These are phyloP conservation scores for Scaptomyza parva DNA, from an alignment of 2,888 invertebrate species.

Conservation along the genomic window DNA sequence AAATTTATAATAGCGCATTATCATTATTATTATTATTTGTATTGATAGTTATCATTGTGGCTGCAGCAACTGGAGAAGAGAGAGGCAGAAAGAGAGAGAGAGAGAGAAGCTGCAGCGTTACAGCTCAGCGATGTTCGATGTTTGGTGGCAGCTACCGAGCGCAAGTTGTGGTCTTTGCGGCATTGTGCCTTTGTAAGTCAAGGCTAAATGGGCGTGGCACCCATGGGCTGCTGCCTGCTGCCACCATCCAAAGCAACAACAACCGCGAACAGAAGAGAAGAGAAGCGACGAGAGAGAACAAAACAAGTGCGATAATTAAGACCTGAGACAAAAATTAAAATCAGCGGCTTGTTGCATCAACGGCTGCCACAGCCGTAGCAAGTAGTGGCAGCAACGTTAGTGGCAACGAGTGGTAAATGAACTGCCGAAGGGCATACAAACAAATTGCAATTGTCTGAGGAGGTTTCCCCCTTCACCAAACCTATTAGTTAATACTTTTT, in stretches of 20 bases:
- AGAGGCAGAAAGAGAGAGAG: not conserved
- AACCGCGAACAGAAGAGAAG: not conserved
- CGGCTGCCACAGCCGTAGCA: too few species aligned
- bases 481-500: not conserved
- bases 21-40: slow-evolving; percentile 38
- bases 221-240: slow-evolving; percentile 28
- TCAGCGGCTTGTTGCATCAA: slow-evolving; percentile 33
- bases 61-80: slow-evolving; percentile 23
- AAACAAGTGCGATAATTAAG: slow-evolving; percentile 48
- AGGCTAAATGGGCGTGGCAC: slow-evolving; percentile 57
- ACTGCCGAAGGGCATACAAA: slow-evolving; percentile 27
- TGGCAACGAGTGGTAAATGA: slow-evolving; percentile 1
- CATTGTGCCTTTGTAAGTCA: slow-evolving; percentile 68
- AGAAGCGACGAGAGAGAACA: slow-evolving; percentile 7
- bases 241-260: slow-evolving; percentile 25
- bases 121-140: slow-evolving; percentile 50
- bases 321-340: slow-evolving; percentile 15
- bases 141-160: slow-evolving; percentile 10
- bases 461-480: not conserved
- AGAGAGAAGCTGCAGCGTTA: slow-evolving; percentile 30
- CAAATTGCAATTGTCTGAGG: not conserved
- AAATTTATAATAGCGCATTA: slow-evolving; percentile 32
- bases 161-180: slow-evolving; percentile 66
- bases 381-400: not conserved
- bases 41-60: slow-evolving; percentile 19